phyloP scores from a whole-genome alignment of 2,888 invertebrate genomes.

The Leptinotarsa tumamoca region DNA sequence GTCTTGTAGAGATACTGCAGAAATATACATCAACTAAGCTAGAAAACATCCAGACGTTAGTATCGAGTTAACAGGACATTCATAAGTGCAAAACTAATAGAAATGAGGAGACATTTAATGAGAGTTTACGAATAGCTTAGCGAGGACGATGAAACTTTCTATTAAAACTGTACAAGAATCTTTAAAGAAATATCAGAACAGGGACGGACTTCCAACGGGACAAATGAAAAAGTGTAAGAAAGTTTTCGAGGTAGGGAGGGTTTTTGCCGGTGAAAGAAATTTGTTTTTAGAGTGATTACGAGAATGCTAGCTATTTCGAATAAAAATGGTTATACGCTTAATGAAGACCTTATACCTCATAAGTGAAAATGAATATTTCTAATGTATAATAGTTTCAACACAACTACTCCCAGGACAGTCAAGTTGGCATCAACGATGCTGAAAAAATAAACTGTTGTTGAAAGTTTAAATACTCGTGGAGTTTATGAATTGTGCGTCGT shows the following conservation, averaged over 20 bases:
- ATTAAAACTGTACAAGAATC: conserved; percentile 52
- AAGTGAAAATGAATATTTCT: too few relatives aligned
- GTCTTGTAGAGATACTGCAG: neutral
- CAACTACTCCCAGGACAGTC: too few relatives aligned
- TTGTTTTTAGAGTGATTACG: too few relatives aligned
- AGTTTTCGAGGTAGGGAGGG: neutral
- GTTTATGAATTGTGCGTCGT: too few relatives aligned
- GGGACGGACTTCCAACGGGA: neutral
- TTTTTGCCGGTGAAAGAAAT: neutral
- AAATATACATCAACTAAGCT: conserved; percentile 18
- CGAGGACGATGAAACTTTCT: conserved; percentile 49
- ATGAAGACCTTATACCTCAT: too few relatives aligned
- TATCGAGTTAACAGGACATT: conserved; percentile 26
- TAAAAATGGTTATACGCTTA: too few relatives aligned
- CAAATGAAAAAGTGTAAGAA: too few relatives aligned
- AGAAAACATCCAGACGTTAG: conserved; percentile 6
- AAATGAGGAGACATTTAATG: conserved; percentile 46
- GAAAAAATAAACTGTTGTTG: too few relatives aligned
- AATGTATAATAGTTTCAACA: too few relatives aligned
- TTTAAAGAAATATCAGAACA: conserved; percentile 36
- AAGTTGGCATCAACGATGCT: too few relatives aligned
- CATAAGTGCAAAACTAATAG: conserved; percentile 35
- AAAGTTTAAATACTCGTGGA: too few relatives aligned
- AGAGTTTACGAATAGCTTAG: conserved; percentile 48
- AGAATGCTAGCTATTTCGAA: too few relatives aligned